phyloP scores from a whole-genome alignment of 1,140 invertebrate species.

The Ptiloglossa arizonensis region DNA sequence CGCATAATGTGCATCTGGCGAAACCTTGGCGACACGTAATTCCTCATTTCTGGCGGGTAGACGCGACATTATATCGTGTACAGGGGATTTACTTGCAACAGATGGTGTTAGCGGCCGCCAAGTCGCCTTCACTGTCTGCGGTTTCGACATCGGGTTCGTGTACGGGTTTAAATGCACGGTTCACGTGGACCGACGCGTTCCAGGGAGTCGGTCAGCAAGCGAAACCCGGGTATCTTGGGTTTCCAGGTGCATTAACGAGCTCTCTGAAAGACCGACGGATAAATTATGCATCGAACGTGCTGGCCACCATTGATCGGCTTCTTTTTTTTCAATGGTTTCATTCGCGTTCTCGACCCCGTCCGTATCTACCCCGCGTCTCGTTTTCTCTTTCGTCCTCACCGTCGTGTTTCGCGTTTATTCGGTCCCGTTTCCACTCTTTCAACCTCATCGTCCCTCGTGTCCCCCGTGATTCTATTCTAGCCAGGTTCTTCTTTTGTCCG shows the following conservation, averaged over 20 bases:
- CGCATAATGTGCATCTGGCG: slow-evolving; percentile 1
- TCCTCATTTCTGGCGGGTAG: background rate
- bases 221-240: slow-evolving; percentile 61
- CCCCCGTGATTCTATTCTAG: background rate
- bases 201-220: too few relatives aligned
- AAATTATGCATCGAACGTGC: too few relatives aligned
- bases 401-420: too few relatives aligned
- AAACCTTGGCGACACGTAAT: slow-evolving; percentile 12
- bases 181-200: background rate
- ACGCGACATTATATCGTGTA: slow-evolving; percentile 7
- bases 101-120: slow-evolving; percentile 13
- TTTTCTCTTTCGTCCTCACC: too few relatives aligned
- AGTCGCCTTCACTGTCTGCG: background rate
- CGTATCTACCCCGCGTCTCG: too few relatives aligned
- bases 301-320: too few relatives aligned
- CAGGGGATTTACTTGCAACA: slow-evolving; percentile 16
- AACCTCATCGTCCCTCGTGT: too few relatives aligned
- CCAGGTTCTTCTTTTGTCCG: background rate
- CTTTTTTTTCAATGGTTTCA: too few relatives aligned
- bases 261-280: too few relatives aligned
- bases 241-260: slow-evolving; percentile 69
- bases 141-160: background rate
- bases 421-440: too few relatives aligned
- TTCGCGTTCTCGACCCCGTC: too few relatives aligned
- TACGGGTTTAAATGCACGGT: background rate